Conservation (phyloP, 2,888 invertebrate species). For the Apamea crenata region DNA sequence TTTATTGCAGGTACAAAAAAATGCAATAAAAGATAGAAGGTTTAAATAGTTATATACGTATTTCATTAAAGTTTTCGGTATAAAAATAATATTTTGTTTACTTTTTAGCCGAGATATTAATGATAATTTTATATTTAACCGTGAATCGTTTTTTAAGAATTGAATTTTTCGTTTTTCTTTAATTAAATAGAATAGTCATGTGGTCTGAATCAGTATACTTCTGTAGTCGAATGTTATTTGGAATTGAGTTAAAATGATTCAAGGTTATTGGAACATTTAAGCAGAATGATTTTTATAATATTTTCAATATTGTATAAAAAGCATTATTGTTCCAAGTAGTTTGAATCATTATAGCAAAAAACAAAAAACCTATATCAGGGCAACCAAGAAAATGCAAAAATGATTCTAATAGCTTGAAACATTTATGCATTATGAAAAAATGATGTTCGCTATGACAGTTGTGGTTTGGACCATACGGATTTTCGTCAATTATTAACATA, state of each 20-base stretch:
- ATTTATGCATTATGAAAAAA: too few relatives aligned
- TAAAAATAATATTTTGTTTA: constrained; percentile 5
- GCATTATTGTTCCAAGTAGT: too few relatives aligned
- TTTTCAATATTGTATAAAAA: too few relatives aligned
- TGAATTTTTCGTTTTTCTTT: constrained; percentile 19
- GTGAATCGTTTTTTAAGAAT: constrained; percentile 22
- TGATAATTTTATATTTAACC: constrained; percentile 11
- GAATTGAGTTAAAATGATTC: constrained; percentile 35
- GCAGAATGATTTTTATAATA: too few relatives aligned
- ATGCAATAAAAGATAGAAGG: constrained; percentile 25
- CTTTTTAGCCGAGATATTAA: constrained; percentile 9
- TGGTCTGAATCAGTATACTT: constrained; percentile 34
- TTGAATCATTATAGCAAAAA: too few relatives aligned
- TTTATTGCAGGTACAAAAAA: constrained; percentile 30
- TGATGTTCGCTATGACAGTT: too few relatives aligned
- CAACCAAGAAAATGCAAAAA: too few relatives aligned
- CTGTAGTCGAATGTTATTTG: constrained; percentile 35
- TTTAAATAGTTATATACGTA: not conserved
- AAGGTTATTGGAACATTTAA: constrained; percentile 25
- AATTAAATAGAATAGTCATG: constrained; percentile 23
- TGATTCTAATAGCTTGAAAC: too few relatives aligned
- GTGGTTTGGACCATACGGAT: too few relatives aligned
- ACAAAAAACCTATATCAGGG: too few relatives aligned
- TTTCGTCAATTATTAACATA: too few relatives aligned
- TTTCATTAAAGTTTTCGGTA: constrained; percentile 8